A percentile compares a stretch with the other conserved stretches of the same genome.
Evolutionary conservation across 2,888 invertebrate species (phyloP).

Genomic region (Chironomus tentans): DNA sequence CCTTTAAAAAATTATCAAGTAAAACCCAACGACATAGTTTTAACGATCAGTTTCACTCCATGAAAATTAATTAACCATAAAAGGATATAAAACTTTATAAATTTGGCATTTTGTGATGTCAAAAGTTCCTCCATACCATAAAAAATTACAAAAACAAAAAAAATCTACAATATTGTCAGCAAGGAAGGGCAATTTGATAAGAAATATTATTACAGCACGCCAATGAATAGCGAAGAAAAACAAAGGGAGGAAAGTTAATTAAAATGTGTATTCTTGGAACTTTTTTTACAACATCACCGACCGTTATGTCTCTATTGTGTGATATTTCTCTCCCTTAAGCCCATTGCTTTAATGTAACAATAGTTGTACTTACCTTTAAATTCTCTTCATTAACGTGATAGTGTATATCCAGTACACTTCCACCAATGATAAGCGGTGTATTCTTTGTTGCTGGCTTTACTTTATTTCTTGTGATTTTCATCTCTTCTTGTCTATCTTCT

Average conservation of each 20-base stretch:
- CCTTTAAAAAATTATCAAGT: neutral
- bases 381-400: conserved; percentile 52
- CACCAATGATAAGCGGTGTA: conserved; percentile 52
- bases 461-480: neutral
- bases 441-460: neutral
- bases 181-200: neutral
- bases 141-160: no score
- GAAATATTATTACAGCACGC: neutral
- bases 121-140: no score
- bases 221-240: neutral
- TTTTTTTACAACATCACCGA: no score
- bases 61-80: neutral
- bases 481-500: conserved; percentile 21
- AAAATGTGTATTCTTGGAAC: neutral
- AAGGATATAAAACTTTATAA: neutral
- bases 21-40: neutral
- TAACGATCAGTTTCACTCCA: neutral
- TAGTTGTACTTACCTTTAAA: conserved; percentile 53
- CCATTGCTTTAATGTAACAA: neutral
- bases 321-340: neutral
- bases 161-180: no score
- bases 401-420: conserved; percentile 65
- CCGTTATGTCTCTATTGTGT: neutral
- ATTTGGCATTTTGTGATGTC: no score
- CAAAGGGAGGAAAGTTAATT: neutral